Percentiles rank a stretch among this genome's conserved stretches.
These are phyloP conservation scores for Heliothis subflexa DNA, from an alignment of 1,140 invertebrate species.

Conservation along the genomic window DNA sequence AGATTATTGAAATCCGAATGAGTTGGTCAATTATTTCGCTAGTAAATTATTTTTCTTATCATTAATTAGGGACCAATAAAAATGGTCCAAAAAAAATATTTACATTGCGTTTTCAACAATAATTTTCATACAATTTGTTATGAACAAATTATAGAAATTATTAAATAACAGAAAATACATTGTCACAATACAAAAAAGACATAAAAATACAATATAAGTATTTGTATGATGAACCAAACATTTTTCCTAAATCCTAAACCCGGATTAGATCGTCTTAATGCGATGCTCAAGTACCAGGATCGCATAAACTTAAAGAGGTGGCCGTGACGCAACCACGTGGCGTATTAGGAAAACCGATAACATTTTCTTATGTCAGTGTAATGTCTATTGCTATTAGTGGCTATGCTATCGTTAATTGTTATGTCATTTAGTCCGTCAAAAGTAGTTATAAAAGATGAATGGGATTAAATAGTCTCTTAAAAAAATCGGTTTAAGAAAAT, in stretches of 20 bases:
- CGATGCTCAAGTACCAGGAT: slow-evolving; percentile 19
- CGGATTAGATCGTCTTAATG: slow-evolving; percentile 25
- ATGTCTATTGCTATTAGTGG: slow-evolving; percentile 30
- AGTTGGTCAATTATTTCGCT: too few relatives aligned
- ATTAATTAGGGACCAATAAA: too few relatives aligned
- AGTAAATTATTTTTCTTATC: too few relatives aligned
- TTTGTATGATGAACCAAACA: not conserved
- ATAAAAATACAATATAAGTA: not conserved
- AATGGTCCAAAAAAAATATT: too few relatives aligned
- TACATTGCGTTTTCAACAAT: too few relatives aligned
- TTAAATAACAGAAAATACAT: too few relatives aligned
- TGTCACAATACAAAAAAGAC: not conserved
- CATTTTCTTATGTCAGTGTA: slow-evolving; percentile 11
- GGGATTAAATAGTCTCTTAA: too few relatives aligned
- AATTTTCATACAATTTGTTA: too few relatives aligned
- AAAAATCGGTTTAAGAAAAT: too few relatives aligned
- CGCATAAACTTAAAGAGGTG: not conserved
- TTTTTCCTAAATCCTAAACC: not conserved
- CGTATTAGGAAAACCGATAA: slow-evolving; percentile 36
- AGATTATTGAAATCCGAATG: too few relatives aligned
- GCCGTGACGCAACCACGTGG: not conserved
- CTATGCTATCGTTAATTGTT: not conserved
- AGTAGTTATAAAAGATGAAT: too few relatives aligned
- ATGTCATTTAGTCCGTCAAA: not conserved
- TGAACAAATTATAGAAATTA: too few relatives aligned